Base-by-base conservation (phyloP, 2,113 vertebrate species). In the Cochlearius cochlearius region DNA sequence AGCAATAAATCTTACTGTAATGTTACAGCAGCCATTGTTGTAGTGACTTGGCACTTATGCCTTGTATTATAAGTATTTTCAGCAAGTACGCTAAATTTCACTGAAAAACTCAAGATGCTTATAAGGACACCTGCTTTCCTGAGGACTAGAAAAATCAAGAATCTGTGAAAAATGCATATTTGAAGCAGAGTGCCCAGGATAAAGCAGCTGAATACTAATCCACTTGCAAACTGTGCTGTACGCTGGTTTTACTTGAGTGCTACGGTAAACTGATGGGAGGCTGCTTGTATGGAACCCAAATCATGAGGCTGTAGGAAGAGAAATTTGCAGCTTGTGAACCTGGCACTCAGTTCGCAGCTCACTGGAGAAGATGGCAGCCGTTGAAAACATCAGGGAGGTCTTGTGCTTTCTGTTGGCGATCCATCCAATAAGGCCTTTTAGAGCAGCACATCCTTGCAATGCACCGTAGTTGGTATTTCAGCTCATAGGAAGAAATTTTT, bases 1-100 rank as follows among this genome's bases (percentile, higher is more conserved):
- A 91, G 66, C 38, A 50, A 32, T 74, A 91, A 77, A 83, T 95
- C 90, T 60, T 22, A 18, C 56, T 75, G 91, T 41, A 89, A 3
- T 75, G 58, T 39, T 77, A 5, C 80, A 45, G 43, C 45, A 84
- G 36, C 83, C 55, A 29, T 32, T 72, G 68, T 56, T 55, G 41
- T 12, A 53, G 75, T 67, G 72, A 78, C 64, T 90, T 86, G 72
- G 38, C 59, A 77, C 47, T 91, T 59, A 15, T 1, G 25, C 56
- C 68, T 27, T 63, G 38, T 50, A 38, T 94, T 81, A 29, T 8
- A 64, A 68, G 68, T 23, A 34, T 64, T 94, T 90, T 25, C 76
- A 94, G 50, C 56, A 89, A 83, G 27, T 16, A 45, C 30, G 29
- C 83, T 83, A 71, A 71, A 83, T 90, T 95, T 41, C 20, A 19